phyloP scores from a whole-genome alignment of 1,140 invertebrate genomes.

The Lepidurus packardi region DNA sequence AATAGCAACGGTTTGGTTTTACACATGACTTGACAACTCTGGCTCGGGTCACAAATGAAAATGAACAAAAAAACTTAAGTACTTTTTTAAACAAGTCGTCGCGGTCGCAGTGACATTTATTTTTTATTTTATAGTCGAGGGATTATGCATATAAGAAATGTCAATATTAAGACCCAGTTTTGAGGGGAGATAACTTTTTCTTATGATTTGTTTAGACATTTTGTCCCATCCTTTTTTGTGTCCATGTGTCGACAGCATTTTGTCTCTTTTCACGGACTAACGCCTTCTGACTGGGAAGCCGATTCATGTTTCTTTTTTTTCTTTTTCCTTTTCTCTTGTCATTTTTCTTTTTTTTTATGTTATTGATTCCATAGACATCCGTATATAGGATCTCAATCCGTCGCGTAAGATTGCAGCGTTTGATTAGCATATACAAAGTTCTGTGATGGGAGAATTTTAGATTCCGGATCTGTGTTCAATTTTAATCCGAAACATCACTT shows the following conservation, averaged over 20 bases:
- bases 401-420: too few species aligned
- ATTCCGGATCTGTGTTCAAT: too few species aligned
- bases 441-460: too few species aligned
- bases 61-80: background rate
- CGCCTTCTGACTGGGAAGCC: too few species aligned
- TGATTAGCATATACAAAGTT: too few species aligned
- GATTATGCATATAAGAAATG: background rate
- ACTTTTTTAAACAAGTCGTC: background rate
- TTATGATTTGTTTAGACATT: background rate
- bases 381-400: too few species aligned
- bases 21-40: background rate
- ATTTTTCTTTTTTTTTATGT: too few species aligned
- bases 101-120: background rate
- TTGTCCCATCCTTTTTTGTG: background rate
- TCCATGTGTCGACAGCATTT: background rate
- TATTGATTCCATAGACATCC: too few species aligned
- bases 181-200: background rate
- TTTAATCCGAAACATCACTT: too few species aligned
- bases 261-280: too few species aligned
- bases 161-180: conserved; percentile 11
- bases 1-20: conserved; percentile 7
- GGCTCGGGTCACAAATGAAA: background rate
- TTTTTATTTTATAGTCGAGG: background rate
- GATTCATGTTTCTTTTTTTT: too few species aligned
- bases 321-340: too few species aligned